phyloP scores from a whole-genome alignment of 2,888 invertebrate species.

The Perizoma flavofasciatum region DNA sequence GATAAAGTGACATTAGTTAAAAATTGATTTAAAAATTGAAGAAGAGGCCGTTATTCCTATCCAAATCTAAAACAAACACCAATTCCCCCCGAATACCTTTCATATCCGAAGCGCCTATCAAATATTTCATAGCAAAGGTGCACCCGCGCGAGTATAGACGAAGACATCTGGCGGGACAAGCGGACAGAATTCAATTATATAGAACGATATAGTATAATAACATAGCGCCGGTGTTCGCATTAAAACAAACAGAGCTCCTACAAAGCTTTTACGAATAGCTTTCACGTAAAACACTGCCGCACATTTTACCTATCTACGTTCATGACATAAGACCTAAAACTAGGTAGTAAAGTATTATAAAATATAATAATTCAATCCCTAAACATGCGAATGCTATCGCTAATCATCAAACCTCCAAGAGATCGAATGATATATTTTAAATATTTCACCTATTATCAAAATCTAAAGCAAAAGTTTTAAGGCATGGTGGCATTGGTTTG shows the following conservation, averaged over 20 bases:
- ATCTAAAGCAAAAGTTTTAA: no score
- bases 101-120: slow-evolving; percentile 61
- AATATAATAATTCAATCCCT: no score
- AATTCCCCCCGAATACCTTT: slow-evolving; percentile 31
- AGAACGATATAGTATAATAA: slow-evolving; percentile 60
- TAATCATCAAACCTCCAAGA: no score
- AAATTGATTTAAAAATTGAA: no score
- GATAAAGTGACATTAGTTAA: no score
- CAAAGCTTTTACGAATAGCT: slow-evolving; percentile 25
- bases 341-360: no score
- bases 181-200: slow-evolving; percentile 66
- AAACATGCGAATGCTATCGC: no score
- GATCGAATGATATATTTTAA: no score
- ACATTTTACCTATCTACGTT: no score
- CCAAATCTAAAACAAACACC: slow-evolving; percentile 21
- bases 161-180: slow-evolving; percentile 64
- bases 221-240: slow-evolving; percentile 57
- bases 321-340: no score
- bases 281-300: slow-evolving; percentile 16
- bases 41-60: background rate
- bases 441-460: no score
- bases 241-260: slow-evolving; percentile 57
- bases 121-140: slow-evolving; percentile 74
- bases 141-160: slow-evolving; percentile 51
- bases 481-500: no score